Evolutionary conservation across 2,797 vertebrate genomes (phyloP).

Genomic region (Rhodeus uyekii): DNA sequence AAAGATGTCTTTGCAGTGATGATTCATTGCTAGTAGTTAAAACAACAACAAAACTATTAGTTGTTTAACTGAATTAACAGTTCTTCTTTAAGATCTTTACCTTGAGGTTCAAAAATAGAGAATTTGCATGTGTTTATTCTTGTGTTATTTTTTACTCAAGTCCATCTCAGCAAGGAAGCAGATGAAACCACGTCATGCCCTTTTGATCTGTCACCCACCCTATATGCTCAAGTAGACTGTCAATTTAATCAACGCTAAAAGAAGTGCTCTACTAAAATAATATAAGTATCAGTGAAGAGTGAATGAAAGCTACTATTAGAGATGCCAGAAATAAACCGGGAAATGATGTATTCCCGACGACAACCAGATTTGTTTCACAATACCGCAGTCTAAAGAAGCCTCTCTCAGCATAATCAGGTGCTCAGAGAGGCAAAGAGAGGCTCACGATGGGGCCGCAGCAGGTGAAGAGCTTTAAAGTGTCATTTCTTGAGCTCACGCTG

Average conservation of each 20-base stretch:
- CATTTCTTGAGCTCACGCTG: slow-evolving; percentile 24
- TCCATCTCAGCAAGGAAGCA: background rate
- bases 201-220: background rate
- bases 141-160: slow-evolving; percentile 12
- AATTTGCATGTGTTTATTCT: slow-evolving; percentile 4
- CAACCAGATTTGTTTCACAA: slow-evolving; percentile 39
- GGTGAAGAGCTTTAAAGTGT: slow-evolving; percentile 46
- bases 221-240: background rate
- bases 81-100: background rate
- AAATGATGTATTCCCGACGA: slow-evolving; percentile 22
- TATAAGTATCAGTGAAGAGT: background rate
- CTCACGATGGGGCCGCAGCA: slow-evolving; percentile 26
- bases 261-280: slow-evolving; percentile 16
- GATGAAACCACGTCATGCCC: background rate
- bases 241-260: slow-evolving; percentile 8
- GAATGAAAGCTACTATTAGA: slow-evolving; percentile 27
- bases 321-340: slow-evolving; percentile 40
- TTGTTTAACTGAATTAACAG: background rate
- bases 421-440: slow-evolving; percentile 14
- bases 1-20: background rate
- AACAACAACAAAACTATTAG: background rate
- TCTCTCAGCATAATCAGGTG: slow-evolving; percentile 37
- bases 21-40: background rate
- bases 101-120: background rate
- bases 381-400: background rate